Conservation (phyloP, 2,888 invertebrate species). For the Caenorhabditis sulstoni region DNA sequence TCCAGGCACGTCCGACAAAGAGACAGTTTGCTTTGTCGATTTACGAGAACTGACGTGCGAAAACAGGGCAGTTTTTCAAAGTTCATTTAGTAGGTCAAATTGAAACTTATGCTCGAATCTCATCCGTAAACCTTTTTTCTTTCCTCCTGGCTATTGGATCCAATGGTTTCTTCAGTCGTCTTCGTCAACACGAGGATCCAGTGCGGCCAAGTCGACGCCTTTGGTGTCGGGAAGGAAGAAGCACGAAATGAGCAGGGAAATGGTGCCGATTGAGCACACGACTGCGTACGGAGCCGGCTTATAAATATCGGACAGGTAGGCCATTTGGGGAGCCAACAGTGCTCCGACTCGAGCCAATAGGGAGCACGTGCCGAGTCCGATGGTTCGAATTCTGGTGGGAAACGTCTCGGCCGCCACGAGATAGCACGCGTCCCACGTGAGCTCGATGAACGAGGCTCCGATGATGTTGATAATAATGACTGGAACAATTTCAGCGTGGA, state of each 20-base stretch:
- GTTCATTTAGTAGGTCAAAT: too few species aligned
- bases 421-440: constrained; percentile 79
- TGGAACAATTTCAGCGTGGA: too few species aligned
- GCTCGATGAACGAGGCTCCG: constrained; percentile 76
- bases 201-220: constrained; percentile 60
- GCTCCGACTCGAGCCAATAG: constrained; percentile 75
- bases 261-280: constrained; percentile 60
- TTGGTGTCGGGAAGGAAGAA: constrained; percentile 68
- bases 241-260: constrained; percentile 62
- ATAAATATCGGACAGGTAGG: constrained; percentile 65
- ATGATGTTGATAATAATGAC: constrained; percentile 75
- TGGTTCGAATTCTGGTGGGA: constrained; percentile 65
- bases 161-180: too few species aligned
- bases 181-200: too few species aligned
- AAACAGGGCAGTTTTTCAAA: too few species aligned
- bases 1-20: too few species aligned
- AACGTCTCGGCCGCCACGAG: constrained; percentile 77
- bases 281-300: constrained; percentile 63
- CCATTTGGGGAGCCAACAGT: constrained; percentile 74
- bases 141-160: too few species aligned
- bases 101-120: too few species aligned
- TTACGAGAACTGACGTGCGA: too few species aligned
- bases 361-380: constrained; percentile 73
- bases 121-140: too few species aligned
- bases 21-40: too few species aligned